Evolutionary conservation across 2,113 vertebrate genomes (phyloP).

Genomic region (Bungarus multicinctus): DNA sequence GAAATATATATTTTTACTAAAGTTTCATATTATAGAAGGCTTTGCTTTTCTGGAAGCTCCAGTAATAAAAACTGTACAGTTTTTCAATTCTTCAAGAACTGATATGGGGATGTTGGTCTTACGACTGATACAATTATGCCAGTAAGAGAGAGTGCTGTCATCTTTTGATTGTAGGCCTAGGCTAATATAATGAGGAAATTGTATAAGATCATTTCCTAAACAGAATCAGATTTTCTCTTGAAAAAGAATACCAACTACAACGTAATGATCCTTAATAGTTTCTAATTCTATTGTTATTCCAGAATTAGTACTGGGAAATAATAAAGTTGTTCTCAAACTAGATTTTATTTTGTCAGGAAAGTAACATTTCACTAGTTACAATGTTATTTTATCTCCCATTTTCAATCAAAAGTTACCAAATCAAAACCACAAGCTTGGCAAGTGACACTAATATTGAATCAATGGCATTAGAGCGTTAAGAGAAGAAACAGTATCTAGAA

Average conservation of each 20-base stretch:
- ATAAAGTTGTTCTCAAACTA: not conserved
- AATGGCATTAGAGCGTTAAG: not conserved
- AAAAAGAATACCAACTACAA: not conserved
- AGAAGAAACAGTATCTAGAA: not conserved
- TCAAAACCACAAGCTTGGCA: not conserved
- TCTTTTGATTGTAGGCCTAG: not conserved
- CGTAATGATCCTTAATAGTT: not conserved
- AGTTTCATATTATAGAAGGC: not conserved
- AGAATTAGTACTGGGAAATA: not conserved
- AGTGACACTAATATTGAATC: not conserved
- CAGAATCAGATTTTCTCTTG: not conserved
- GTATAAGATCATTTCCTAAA: not conserved
- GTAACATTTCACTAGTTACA: not conserved
- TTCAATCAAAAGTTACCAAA: not conserved
- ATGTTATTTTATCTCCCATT: not conserved
- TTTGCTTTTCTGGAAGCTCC: not conserved
- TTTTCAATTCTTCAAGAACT: not conserved
- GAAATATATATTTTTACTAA: fast-evolving
- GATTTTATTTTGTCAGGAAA: not conserved
- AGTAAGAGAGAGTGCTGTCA: not conserved
- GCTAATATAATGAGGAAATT: not conserved
- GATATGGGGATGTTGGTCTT: not conserved
- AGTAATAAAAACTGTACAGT: not conserved
- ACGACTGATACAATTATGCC: not conserved
- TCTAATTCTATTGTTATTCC: not conserved